These are phyloP conservation scores for Nixonia krombeini DNA, from an alignment of 1,140 invertebrate genomes.

Conservation along the genomic window DNA sequence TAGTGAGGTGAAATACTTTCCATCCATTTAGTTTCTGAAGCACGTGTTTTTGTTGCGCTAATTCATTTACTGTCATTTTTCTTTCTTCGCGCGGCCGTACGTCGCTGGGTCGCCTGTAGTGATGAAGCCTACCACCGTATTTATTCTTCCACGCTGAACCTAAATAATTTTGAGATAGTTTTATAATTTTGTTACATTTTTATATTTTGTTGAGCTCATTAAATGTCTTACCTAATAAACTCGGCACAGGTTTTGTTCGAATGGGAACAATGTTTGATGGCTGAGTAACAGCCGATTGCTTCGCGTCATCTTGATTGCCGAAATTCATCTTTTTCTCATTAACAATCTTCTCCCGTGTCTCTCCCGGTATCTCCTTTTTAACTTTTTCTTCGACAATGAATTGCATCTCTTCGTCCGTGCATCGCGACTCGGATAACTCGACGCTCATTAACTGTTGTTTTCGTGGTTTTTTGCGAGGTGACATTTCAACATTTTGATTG, in stretches of 20 bases:
- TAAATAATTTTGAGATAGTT: conserved; percentile 42
- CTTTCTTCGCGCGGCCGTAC: conserved; percentile 90
- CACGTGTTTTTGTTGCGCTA: conserved; percentile 91
- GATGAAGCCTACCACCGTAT: conserved; percentile 79
- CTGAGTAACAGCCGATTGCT: conserved; percentile 19
- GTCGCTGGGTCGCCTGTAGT: conserved; percentile 90
- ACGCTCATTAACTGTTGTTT: conserved; percentile 68
- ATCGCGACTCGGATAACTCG: conserved; percentile 63
- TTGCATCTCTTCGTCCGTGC: conserved; percentile 80
- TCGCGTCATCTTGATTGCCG: conserved; percentile 22
- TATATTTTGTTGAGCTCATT: too few relatives aligned
- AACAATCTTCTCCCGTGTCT: conserved; percentile 52
- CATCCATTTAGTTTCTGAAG: conserved; percentile 93
- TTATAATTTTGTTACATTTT: background rate
- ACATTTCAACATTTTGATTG: conserved; percentile 68
- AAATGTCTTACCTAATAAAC: conserved; percentile 62
- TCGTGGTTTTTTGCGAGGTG: conserved; percentile 73
- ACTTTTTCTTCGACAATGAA: conserved; percentile 76
- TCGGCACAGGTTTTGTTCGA: conserved; percentile 57
- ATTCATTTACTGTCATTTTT: conserved; percentile 85
- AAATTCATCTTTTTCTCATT: conserved; percentile 32
- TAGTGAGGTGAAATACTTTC: conserved; percentile 93
- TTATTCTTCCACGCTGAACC: conserved; percentile 69
- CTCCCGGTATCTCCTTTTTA: conserved; percentile 69
- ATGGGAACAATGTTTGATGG: conserved; percentile 40